Evolutionary conservation across 2,113 vertebrate genomes (phyloP).

Genomic region (Lepus europaeus): DNA sequence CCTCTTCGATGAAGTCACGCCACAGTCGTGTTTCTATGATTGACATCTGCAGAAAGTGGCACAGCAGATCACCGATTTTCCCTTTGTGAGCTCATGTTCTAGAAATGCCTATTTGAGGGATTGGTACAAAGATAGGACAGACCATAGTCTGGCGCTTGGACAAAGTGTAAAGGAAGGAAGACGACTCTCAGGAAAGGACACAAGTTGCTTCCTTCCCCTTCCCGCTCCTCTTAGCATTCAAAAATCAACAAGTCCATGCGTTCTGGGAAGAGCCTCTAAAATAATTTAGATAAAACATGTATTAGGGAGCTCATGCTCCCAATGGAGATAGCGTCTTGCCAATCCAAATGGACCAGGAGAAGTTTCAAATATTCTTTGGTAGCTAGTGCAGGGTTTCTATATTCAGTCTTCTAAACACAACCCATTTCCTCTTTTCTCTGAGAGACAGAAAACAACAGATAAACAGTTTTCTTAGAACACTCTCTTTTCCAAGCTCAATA

Average conservation of each 20-base stretch:
- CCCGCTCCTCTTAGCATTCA: neutral
- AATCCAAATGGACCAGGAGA: neutral
- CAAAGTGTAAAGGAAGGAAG: constrained; percentile 7
- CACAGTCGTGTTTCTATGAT: neutral
- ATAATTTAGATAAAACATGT: neutral
- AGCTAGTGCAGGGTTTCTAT: neutral
- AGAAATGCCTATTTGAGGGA: constrained; percentile 1
- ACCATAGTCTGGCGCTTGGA: neutral
- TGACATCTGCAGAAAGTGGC: neutral
- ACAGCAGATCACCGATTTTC: neutral
- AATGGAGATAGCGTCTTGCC: neutral
- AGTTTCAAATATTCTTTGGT: neutral
- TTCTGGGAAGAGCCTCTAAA: neutral
- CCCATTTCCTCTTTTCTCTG: constrained; percentile 68
- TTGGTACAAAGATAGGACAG: neutral
- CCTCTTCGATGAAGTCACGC: neutral
- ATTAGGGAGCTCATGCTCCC: neutral
- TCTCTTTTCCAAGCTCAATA: neutral
- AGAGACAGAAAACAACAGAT: neutral
- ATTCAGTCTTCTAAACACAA: neutral
- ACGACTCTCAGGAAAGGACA: neutral
- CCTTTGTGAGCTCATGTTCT: neutral
- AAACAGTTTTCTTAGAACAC: constrained; percentile 55
- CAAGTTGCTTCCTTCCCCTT: constrained; percentile 39
- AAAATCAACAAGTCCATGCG: neutral